A percentile compares a stretch with the other conserved stretches of the same genome.
phyloP scores from a whole-genome alignment of 2,113 vertebrate genomes.

The Grus americana region DNA sequence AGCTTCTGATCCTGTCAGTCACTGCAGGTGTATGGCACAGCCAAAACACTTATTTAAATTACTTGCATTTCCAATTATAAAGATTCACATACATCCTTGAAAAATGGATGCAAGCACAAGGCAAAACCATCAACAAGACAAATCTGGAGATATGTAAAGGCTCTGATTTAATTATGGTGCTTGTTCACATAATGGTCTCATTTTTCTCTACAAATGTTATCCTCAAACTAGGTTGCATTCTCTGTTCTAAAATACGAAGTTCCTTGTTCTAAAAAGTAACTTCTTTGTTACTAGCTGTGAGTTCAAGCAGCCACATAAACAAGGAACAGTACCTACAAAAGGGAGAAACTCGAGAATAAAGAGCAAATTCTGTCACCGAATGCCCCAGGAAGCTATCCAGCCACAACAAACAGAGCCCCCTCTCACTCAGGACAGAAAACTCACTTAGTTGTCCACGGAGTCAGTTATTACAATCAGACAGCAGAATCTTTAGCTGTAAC shows the following conservation, averaged over 20 bases:
- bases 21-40: not conserved
- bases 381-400: not conserved
- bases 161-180: not conserved
- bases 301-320: not conserved
- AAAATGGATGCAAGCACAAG: not conserved
- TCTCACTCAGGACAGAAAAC: not conserved
- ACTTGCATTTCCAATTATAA: not conserved
- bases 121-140: not conserved
- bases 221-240: not conserved
- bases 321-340: not conserved
- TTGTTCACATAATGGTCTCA: not conserved
- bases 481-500: not conserved
- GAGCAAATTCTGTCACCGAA: not conserved
- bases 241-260: not conserved
- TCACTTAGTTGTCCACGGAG: not conserved
- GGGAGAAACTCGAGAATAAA: not conserved
- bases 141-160: not conserved
- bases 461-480: not conserved
- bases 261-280: not conserved
- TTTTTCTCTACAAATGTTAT: not conserved
- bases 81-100: not conserved
- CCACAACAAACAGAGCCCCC: not conserved
- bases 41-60: not conserved
- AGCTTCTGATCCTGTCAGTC: not conserved
- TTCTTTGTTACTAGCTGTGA: not conserved